These are phyloP conservation scores for Lateolabrax maculatus DNA, from an alignment of 2,797 vertebrate genomes.

Conservation along the genomic window DNA sequence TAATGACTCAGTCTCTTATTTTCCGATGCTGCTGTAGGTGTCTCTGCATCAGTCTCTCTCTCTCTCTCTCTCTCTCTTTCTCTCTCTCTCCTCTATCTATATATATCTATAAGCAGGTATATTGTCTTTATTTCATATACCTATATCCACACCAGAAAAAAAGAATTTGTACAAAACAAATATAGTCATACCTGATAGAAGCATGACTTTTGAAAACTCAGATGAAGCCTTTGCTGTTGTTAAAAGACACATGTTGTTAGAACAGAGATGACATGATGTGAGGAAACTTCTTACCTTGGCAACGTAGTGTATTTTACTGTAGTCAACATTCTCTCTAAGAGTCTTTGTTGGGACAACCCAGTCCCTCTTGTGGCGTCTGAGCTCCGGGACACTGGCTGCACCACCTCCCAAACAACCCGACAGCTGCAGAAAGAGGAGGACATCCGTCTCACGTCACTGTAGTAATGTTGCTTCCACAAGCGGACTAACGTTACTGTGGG, in stretches of 20 bases:
- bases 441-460: neutral
- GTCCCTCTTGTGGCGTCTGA: constrained; percentile 85
- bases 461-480: neutral
- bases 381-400: neutral
- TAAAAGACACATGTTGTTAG: neutral
- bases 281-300: constrained; percentile 84
- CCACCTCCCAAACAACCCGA: neutral
- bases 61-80: no score
- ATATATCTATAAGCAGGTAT: no score
- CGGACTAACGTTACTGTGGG: neutral
- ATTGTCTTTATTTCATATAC: no score
- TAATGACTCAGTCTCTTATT: no score
- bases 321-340: constrained; percentile 87
- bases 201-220: neutral
- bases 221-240: neutral
- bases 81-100: no score
- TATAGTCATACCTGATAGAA: no score
- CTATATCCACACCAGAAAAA: no score
- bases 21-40: no score
- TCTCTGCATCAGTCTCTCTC: no score
- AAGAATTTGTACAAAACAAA: no score
- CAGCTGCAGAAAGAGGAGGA: constrained; percentile 30
- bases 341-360: constrained; percentile 86
- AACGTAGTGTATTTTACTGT: constrained; percentile 79
- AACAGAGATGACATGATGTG: neutral